phyloP scores from a whole-genome alignment of 2,797 vertebrate genomes.

The Scarus forsteni region DNA sequence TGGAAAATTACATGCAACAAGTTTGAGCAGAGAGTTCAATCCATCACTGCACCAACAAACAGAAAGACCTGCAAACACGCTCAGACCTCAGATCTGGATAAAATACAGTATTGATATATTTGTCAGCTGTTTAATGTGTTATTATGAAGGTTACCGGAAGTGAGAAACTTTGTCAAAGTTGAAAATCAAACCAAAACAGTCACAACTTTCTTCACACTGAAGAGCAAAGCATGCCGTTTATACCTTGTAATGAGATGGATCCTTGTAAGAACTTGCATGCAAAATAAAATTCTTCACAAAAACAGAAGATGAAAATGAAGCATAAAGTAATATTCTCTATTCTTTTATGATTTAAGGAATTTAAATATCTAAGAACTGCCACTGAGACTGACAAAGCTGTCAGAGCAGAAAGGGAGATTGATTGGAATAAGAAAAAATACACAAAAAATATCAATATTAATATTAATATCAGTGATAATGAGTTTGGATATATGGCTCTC shows the following conservation, averaged over 20 bases:
- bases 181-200: not conserved
- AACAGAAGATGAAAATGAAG: slow-evolving; percentile 67
- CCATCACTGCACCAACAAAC: not conserved
- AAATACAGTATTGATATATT: not conserved
- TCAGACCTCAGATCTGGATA: no score
- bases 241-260: slow-evolving; percentile 89
- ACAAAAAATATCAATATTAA: no score
- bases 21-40: not conserved
- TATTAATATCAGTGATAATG: no score
- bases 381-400: not conserved
- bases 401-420: no score
- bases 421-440: no score
- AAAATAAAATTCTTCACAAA: slow-evolving; percentile 92
- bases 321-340: not conserved
- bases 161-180: not conserved
- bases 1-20: not conserved
- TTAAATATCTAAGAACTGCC: not conserved
- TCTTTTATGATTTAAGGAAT: not conserved
- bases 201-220: slow-evolving; percentile 30
- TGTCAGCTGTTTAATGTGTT: not conserved
- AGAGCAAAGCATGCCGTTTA: slow-evolving; percentile 33
- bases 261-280: slow-evolving; percentile 89
- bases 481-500: no score
- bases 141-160: not conserved
- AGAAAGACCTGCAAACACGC: slow-evolving; percentile 11